Evolutionary conservation across 2,888 invertebrate species (phyloP).

Genomic region (Cepaea hortensis): DNA sequence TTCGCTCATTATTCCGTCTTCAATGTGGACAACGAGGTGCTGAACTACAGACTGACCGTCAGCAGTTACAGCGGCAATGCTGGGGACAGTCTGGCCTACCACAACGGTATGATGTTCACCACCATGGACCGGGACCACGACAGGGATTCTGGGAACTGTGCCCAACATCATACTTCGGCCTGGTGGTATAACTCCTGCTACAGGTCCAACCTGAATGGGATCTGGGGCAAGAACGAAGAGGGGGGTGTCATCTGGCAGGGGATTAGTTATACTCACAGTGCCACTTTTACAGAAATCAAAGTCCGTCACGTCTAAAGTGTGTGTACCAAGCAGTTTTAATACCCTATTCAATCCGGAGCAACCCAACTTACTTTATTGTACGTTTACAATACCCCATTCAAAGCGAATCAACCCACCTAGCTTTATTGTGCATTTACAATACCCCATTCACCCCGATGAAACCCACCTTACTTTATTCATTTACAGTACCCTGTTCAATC

Average conservation of each 20-base stretch:
- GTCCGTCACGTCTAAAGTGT: background rate
- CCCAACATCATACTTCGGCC: background rate
- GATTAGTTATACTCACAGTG: background rate
- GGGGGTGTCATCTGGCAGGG: background rate
- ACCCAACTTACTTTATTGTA: too few relatives aligned
- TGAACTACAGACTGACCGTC: background rate
- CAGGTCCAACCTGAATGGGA: background rate
- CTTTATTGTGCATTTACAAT: too few relatives aligned
- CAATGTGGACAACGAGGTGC: background rate
- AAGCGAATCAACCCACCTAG: too few relatives aligned
- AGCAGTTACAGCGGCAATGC: conserved; percentile 9
- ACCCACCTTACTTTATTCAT: too few relatives aligned
- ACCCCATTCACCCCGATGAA: background rate
- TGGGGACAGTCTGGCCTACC: conserved; percentile 12
- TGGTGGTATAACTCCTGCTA: conserved; percentile 24
- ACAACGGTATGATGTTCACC: conserved; percentile 8
- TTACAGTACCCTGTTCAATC: background rate
- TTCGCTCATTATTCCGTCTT: conserved; percentile 24
- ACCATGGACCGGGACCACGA: background rate
- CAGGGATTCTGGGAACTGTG: background rate
- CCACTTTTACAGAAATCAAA: conserved; percentile 9
- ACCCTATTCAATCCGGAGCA: background rate
- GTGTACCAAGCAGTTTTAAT: background rate
- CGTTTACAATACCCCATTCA: too few relatives aligned
- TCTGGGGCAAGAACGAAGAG: background rate